phyloP scores from a whole-genome alignment of 1,140 invertebrate species.

The Alviniconcha marisindica region DNA sequence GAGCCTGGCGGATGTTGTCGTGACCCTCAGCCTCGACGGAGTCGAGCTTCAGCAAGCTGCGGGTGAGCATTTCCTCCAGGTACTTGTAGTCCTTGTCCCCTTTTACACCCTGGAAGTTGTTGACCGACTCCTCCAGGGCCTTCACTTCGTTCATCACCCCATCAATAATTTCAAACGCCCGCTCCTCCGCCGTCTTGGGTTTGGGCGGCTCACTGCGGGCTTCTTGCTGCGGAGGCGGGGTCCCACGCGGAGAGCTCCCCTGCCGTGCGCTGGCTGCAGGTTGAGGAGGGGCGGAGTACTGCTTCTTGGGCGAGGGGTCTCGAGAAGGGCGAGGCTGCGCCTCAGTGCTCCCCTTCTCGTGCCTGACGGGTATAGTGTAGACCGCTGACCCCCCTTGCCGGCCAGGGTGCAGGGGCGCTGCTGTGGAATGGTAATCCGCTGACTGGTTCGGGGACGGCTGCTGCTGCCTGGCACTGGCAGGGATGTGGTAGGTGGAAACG shows the following conservation, averaged over 20 bases:
- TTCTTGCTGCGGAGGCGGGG: slow-evolving; percentile 16
- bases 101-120: slow-evolving; percentile 84
- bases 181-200: slow-evolving; percentile 79
- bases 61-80: slow-evolving; percentile 95
- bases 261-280: background rate
- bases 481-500: background rate
- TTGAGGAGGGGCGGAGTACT: background rate
- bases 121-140: slow-evolving; percentile 86
- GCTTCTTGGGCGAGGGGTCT: background rate
- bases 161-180: slow-evolving; percentile 85
- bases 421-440: too few relatives aligned
- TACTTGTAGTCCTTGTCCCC: slow-evolving; percentile 91
- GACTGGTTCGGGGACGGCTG: background rate
- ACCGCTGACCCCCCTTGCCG: background rate
- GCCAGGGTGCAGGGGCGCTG: too few relatives aligned
- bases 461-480: slow-evolving; percentile 8
- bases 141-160: slow-evolving; percentile 88
- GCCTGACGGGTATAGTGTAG: slow-evolving; percentile 28
- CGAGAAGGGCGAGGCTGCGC: background rate
- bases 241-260: background rate
- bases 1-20: slow-evolving; percentile 89
- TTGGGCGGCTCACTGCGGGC: slow-evolving; percentile 57
- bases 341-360: background rate
- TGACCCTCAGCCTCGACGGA: slow-evolving; percentile 94
- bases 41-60: slow-evolving; percentile 93